Conservation (phyloP, 2,113 vertebrate genomes). For the Mustela lutreola region DNA sequence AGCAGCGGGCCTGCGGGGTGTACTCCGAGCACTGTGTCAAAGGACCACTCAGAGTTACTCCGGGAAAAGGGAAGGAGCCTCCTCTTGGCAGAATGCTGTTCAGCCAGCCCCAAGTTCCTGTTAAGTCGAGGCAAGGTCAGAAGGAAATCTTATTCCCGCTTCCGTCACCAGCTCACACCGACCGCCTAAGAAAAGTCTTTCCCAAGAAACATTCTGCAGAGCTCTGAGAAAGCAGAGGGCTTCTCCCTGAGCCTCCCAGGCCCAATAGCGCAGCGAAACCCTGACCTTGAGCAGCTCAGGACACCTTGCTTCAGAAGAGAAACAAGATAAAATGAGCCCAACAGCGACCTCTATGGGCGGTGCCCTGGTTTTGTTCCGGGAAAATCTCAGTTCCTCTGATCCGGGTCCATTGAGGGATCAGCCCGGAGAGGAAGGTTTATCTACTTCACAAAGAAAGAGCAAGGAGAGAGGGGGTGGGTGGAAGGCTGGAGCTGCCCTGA, state of each 20-base stretch:
- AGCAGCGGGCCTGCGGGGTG: background rate
- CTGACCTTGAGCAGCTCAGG: background rate
- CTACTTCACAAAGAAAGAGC: background rate
- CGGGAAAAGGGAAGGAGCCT: background rate
- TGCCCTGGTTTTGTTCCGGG: background rate
- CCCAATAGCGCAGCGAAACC: background rate
- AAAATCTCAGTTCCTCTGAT: background rate
- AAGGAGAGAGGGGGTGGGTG: background rate
- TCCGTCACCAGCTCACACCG: background rate
- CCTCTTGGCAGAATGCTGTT: background rate
- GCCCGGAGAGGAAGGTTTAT: background rate
- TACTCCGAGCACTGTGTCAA: background rate
- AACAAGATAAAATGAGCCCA: slow-evolving; percentile 69
- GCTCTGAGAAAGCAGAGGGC: background rate
- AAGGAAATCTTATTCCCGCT: background rate
- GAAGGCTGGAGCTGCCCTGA: background rate
- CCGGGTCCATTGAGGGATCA: background rate
- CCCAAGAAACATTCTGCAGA: background rate
- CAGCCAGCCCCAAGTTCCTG: background rate
- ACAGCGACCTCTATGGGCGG: slow-evolving; percentile 81
- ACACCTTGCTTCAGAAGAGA: background rate
- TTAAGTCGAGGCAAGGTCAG: background rate
- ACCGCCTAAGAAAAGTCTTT: background rate
- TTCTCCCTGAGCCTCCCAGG: background rate
- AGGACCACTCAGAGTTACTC: no score